Evolutionary conservation across 2,888 invertebrate species (phyloP), one percentile per base, ranked within the genome.

Genomic region (Leptopilina syphax): DNA sequence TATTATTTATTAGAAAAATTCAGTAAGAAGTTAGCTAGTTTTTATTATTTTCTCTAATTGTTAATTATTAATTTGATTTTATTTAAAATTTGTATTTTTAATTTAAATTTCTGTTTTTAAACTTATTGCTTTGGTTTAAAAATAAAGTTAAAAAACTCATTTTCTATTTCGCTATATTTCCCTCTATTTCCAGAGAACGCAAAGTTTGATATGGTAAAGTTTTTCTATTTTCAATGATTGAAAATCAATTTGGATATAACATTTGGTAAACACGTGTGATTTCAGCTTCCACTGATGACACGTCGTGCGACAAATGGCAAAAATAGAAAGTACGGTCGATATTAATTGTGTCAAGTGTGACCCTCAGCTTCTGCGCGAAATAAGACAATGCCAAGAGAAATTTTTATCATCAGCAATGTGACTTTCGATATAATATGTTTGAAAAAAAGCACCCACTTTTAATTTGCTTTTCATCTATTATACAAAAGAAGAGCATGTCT

Each of bases 261-360:
- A 44, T 54, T 73, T n/a, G 6, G n/a, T 41, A 73, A 57, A 41
- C 34, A 57, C 41, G 57, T 73, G n/a, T 73, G n/a, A 73, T 57
- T 5, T 9, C 27, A 57, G 34, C 57, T 57, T 70, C 50, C 24
- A 50, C 24, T 24, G 24, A 73, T 18, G 54, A 13, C 66, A 57
- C 13, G 76, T 76, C 76, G 76, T 18, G 34, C 66, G 78, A 81
- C 76, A 83, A 82, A 86, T 82, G 85, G 86, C 88, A 88, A 89
- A 91, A 91, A 91, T 90, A 91, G 90, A 91, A 90, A 90, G 81
- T 66, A 67, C 86, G 90, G 86, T 91, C 90, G 89, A 91, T 91
- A 90, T 83, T 89, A 90, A 91, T 90, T 87, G 90, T 91, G 91
- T 91, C 91, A 91, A 91, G 91, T 89, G 88, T 85, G 83, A 84